A percentile compares a stretch with the other conserved stretches of the same genome.
These are phyloP conservation scores for Rapana venosa DNA, from an alignment of 2,888 invertebrate genomes.

Conservation along the genomic window DNA sequence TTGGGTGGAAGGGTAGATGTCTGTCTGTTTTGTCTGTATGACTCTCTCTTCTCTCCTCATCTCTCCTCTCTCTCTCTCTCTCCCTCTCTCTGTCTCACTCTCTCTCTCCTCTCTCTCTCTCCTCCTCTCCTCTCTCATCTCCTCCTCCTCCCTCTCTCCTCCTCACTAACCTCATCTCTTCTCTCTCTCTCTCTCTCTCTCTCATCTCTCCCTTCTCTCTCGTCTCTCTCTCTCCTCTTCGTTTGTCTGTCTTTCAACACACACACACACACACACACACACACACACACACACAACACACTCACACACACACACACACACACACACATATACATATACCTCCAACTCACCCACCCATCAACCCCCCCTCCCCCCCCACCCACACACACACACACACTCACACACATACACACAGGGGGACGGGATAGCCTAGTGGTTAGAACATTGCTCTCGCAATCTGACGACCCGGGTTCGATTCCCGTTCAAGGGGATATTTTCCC, in stretches of 20 bases:
- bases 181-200: not conserved
- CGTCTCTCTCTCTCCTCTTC: no score
- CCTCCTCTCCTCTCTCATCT: no score
- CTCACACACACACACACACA: conserved; percentile 10
- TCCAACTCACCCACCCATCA: no score
- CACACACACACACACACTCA: not conserved
- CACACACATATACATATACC: conserved; percentile 7
- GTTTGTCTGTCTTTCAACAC: not conserved
- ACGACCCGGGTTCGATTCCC: no score
- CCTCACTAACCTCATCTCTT: no score
- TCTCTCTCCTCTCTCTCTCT: not conserved
- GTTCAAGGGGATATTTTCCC: no score
- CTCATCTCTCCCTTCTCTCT: not conserved
- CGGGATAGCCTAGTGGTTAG: no score
- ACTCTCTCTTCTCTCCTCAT: not conserved
- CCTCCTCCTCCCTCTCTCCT: no score
- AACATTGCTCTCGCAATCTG: no score
- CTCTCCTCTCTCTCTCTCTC: not conserved
- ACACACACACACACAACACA: not conserved
- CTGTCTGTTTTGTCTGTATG: not conserved
- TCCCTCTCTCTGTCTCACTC: not conserved
- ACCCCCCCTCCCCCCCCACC: no score
- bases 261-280: not conserved
- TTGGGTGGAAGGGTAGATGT: not conserved
- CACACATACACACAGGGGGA: no score